phyloP scores from a whole-genome alignment of 2,113 vertebrate genomes.

The Empidonax traillii region DNA sequence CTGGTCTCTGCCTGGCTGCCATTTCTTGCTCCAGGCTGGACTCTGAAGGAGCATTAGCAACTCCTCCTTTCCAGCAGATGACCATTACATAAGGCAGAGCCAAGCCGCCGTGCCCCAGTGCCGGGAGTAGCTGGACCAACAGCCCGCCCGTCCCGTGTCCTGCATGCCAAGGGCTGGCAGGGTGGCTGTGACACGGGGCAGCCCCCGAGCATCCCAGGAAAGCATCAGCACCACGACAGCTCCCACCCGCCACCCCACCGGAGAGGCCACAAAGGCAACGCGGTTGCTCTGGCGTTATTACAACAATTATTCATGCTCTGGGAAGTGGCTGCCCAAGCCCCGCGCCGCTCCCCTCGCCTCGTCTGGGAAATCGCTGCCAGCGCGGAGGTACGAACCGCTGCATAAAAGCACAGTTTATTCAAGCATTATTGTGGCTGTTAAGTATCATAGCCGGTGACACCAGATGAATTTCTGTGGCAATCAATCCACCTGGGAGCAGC shows the following conservation, averaged over 20 bases:
- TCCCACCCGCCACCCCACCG: background rate
- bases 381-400: background rate
- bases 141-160: background rate
- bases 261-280: background rate
- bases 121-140: background rate
- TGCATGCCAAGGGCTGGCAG: background rate
- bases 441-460: constrained; percentile 10
- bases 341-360: constrained; percentile 1
- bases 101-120: rapidly evolving
- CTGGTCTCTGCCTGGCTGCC: background rate
- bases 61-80: background rate
- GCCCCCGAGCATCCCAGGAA: rapidly evolving
- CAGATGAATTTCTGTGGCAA: constrained; percentile 21
- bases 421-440: constrained; percentile 1
- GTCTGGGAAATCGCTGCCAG: constrained; percentile 21
- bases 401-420: constrained; percentile 6
- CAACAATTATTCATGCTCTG: background rate
- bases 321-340: background rate
- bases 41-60: constrained; percentile 18
- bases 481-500: constrained; percentile 46
- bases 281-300: background rate
- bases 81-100: background rate
- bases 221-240: background rate
- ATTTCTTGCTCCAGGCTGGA: background rate
- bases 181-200: rapidly evolving